A percentile compares a stretch with the other conserved stretches of the same genome.
Evolutionary conservation across 2,113 vertebrate genomes (phyloP).

Genomic region (Perca flavescens): DNA sequence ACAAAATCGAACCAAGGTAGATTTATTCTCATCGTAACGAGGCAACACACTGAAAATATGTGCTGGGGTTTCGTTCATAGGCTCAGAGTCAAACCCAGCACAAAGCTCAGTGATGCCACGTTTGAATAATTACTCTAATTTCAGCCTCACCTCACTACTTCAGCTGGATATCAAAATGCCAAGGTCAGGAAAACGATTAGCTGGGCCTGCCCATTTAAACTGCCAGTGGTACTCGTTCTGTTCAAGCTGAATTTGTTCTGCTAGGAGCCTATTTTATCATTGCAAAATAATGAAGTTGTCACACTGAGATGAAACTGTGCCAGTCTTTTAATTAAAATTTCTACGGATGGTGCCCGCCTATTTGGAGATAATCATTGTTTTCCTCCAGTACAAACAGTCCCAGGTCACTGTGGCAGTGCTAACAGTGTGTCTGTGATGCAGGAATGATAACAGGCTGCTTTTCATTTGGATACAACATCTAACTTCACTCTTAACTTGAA

Average conservation of each 20-base stretch:
- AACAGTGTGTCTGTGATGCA: constrained; percentile 57
- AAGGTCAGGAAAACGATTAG: constrained; percentile 72
- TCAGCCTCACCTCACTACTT: constrained; percentile 35
- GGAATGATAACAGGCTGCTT: constrained; percentile 42
- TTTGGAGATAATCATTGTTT: constrained; percentile 76
- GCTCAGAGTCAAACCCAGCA: constrained; percentile 6
- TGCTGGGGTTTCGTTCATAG: background rate
- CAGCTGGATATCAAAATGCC: constrained; percentile 58
- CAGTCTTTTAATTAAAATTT: constrained; percentile 81
- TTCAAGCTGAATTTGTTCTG: constrained; percentile 68
- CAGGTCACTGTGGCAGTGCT: constrained; percentile 24
- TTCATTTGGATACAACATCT: constrained; percentile 57
- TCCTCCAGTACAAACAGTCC: constrained; percentile 52
- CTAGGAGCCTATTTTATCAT: constrained; percentile 66
- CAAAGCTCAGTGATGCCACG: constrained; percentile 27
- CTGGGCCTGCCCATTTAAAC: constrained; percentile 52
- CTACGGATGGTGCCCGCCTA: constrained; percentile 45
- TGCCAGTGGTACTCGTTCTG: constrained; percentile 45
- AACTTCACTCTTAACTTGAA: constrained; percentile 55
- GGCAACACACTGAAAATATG: constrained; percentile 22
- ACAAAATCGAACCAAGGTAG: background rate
- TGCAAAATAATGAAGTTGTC: constrained; percentile 78
- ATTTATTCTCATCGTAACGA: constrained; percentile 23
- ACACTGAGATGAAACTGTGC: constrained; percentile 73
- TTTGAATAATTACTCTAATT: constrained; percentile 70